Evolutionary conservation across 1,140 invertebrate genomes (phyloP), one percentile per base, ranked within the genome.

Genomic region (Nixonia krombeini): DNA sequence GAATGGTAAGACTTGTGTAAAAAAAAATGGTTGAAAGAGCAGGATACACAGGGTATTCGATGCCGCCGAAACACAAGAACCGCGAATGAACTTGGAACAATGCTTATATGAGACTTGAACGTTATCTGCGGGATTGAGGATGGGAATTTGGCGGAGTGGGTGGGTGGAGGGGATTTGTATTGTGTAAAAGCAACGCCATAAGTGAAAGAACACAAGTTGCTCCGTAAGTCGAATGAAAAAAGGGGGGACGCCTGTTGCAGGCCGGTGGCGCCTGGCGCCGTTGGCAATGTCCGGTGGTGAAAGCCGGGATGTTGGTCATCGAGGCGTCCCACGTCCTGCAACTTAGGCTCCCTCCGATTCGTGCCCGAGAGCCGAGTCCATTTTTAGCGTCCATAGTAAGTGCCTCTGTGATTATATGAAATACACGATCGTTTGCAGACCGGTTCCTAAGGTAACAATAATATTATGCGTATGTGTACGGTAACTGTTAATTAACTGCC

Each of bases 121-220:
- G 63, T 68, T 77, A n/a, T 74, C 66, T 73, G 70, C 67, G 73
- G 61, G 65, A 72, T n/a, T 64, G 67, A 75, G 64, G 70, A 69
- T 70, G 70, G 72, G 74, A 73, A 42, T 70, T 63, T 75, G 70
- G 73, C 61, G 58, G 73, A 72, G 69, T 79, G 69, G 63, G 47
- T 56, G 35, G 52, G 65, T 70, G 62, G 65, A 70, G 68, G 73
- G 67, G 46, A 65, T 79, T 83, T 85, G 83, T 84, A 84, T 85
- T 83, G 81, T 85, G 80, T 83, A 74, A 84, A 85, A 84, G 73
- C 74, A 84, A 84, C 76, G 72, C 72, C 70, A 78, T 85, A 85
- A 85, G 83, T 84, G 80, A 85, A 85, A 72, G 70, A 85, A 85
- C 83, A 74, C 70, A 85, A 85, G 76, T 73, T 85, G 78, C 78